Evolutionary conservation across 2,797 vertebrate species (phyloP), one percentile per base, ranked within the genome.

Genomic region (Triplophysa bombifrons): DNA sequence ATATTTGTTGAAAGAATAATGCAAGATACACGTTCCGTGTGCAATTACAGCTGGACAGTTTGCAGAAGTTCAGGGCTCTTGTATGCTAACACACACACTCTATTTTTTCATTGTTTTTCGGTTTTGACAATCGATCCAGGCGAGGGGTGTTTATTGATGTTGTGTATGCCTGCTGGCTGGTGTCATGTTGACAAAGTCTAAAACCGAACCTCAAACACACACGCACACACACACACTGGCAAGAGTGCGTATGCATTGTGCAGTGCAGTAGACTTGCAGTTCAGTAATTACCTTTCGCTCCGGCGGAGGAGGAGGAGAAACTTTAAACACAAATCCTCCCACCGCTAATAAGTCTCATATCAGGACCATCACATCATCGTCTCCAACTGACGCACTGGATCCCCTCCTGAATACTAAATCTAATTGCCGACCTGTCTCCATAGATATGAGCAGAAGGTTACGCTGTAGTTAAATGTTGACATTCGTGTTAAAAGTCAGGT

Each of bases 341-440:
- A 76, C 25, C 69, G 72, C 53, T 68, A 61, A 81, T 78, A 71
- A 73, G 60, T n/a, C 30, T 72, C 61, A 72, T 71, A 77, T 67
- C 46, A 71, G 56, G 30, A n/a, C 51, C 81, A 70, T 48, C 58
- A 89, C 90, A 88, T 89, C 87, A 90, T 89, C 87, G 89, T 89
- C 90, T 90, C 90, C 85, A 88, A 86, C 84, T 86, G 90, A 90
- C 87, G 89, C 90, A 88, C 88, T 85, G 89, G 84, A 87, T 85
- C 89, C 85, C 87, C 80, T 19, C 85, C 46, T 13, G 90, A 88
- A 92, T 91, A 90, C 88, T 88, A 90, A 93, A 89, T 50, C 88
- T 90, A 89, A 66, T 63, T 22, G 84, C 82, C 84, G 88, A 89
- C 85, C 73, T 69, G 76, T 77, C 41, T 66, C 14, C 38, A 38